A percentile compares a stretch with the other conserved stretches of the same genome.
phyloP scores from a whole-genome alignment of 2,888 invertebrate species.

The Ditula angustiorana region DNA sequence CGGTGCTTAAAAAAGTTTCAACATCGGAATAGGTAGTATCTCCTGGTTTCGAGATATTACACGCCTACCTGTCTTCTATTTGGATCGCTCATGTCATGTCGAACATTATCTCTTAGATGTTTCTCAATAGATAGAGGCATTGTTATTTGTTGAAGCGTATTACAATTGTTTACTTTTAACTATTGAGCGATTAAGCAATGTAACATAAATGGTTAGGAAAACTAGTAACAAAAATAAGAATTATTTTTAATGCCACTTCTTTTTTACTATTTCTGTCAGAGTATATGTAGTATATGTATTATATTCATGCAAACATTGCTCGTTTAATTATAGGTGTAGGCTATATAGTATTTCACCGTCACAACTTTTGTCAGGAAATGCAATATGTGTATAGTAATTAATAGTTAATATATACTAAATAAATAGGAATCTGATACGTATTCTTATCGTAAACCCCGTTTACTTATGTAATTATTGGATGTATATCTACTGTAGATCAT shows the following conservation, averaged over 20 bases:
- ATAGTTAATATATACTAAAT: no score
- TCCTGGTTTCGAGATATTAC: no score
- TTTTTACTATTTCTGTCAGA: background rate
- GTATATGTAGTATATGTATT: background rate
- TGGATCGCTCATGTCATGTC: no score
- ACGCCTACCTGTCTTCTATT: no score
- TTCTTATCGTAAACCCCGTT: conserved; percentile 42
- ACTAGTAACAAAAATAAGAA: background rate
- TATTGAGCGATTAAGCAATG: background rate
- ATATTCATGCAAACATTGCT: background rate
- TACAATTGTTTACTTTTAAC: background rate
- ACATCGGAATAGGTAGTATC: no score
- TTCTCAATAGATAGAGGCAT: background rate
- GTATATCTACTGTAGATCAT: conserved; percentile 6
- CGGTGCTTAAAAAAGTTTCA: no score
- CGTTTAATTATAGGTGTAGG: background rate
- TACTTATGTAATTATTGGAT: conserved; percentile 39
- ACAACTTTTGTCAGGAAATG: conserved; percentile 6
- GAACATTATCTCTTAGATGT: background rate
- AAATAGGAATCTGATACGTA: conserved; percentile 20
- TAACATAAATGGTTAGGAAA: background rate
- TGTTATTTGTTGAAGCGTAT: background rate
- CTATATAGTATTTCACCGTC: background rate
- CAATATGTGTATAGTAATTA: background rate
- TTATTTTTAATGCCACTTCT: background rate